A percentile compares a stretch with the other conserved stretches of the same genome.
phyloP scores from a whole-genome alignment of 2,797 vertebrate genomes.

The Ciconia nigra region DNA sequence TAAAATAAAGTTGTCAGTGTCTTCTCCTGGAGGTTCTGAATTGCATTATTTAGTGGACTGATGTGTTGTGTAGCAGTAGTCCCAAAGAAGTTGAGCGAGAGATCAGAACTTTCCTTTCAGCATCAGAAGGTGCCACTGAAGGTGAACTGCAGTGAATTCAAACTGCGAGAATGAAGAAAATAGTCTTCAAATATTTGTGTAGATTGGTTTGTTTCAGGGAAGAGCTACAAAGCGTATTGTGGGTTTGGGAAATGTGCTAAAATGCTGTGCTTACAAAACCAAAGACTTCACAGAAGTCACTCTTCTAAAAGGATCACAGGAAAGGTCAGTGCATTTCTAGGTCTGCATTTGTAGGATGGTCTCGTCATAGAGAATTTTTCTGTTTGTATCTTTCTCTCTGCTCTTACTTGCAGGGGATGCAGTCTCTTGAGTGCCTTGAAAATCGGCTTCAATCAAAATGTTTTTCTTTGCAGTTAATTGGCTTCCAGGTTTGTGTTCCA shows the following conservation, averaged over 20 bases:
- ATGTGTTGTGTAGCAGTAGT: neutral
- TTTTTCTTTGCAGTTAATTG: constrained; percentile 28
- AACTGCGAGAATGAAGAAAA: neutral
- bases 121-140: neutral
- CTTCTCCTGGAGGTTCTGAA: neutral
- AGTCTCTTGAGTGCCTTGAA: constrained; percentile 38
- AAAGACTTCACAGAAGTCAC: neutral
- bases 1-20: neutral
- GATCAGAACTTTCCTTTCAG: neutral
- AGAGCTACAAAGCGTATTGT: neutral
- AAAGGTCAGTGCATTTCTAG: constrained; percentile 53
- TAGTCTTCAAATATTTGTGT: neutral
- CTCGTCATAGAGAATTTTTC: neutral
- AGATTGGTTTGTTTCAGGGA: neutral
- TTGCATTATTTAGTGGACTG: neutral
- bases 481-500: neutral
- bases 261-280: neutral
- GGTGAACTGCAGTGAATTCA: neutral
- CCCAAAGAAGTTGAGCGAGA: neutral
- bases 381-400: neutral
- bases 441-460: neutral
- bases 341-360: neutral
- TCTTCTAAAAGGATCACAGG: constrained; percentile 16
- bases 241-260: neutral
- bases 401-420: neutral